Base-by-base conservation (phyloP, 2,888 invertebrate species). In the Torymus texanus region DNA sequence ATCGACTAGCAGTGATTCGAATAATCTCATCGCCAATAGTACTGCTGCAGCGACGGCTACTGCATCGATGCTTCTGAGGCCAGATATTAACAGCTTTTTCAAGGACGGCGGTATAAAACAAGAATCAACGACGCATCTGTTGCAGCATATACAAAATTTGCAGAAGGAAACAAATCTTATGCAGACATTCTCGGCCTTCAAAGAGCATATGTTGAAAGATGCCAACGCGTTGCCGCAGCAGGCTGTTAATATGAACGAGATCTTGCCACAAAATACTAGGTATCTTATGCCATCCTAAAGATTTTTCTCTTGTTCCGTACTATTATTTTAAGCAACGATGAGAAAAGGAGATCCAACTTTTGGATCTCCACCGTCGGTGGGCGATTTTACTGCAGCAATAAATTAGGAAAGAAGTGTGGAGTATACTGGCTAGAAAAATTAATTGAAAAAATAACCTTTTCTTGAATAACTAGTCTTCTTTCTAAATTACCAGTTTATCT, bases 251-350 rank as follows among this genome's bases (percentile, higher is more conserved):
- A 89, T 89, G 88, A 90, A 88, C 67, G 90, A 90, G 80, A 88
- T 90, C 76, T 85, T 90, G 78, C 89, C 89, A 12, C 89, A 90
- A 82, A 90, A 89, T 16, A 86, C 88, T 80, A 89, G 90, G 85
- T 90, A 90, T 85, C 85, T 90, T 74, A 88, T 88, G 88, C 89
- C 89, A 75, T 90, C 90, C 83, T 90, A 90, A 88, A 55, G 11
- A 18, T 73, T 76, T n/a, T 70, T 13, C 3, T 59, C 55, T 58
- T 63, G 4, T 68, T 10, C 50, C 50, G 86, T 83, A 65, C 29
- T 53, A 58, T 58, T 24, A 58, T 50, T n/a, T 29, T 61, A 2
- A 53, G 21, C 1, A 61, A 51, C 2, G 55, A 29, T 56, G 21
- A 29, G 10, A 68, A 62, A 24, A 24, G 61, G 24, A 62, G 13